Conservation (phyloP, 2,888 invertebrate genomes). For the Brachycybe producta region DNA sequence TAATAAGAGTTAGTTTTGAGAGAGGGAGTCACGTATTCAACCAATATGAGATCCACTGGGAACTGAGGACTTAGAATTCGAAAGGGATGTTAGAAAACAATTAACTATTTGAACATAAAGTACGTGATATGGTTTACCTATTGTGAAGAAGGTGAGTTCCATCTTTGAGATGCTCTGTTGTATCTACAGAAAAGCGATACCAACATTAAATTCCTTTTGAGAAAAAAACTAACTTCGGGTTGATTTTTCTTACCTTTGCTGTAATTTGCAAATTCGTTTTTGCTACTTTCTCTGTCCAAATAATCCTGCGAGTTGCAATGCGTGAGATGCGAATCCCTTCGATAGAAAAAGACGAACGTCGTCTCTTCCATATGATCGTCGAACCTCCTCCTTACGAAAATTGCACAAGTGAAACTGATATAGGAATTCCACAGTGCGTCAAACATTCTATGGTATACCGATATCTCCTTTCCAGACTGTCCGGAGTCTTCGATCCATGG, state of each 20-base stretch:
- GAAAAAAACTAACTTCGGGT: no score
- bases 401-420: not conserved
- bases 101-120: no score
- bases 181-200: no score
- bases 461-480: conserved; percentile 14
- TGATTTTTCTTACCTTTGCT: conserved; percentile 13
- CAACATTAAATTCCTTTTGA: no score
- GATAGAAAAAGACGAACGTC: conserved; percentile 16
- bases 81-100: no score
- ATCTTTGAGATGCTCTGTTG: no score
- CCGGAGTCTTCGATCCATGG: conserved; percentile 5
- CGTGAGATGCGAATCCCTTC: conserved; percentile 6
- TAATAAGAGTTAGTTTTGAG: no score
- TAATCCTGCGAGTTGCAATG: conserved; percentile 9
- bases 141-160: no score
- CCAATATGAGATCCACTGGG: no score
- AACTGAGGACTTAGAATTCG: no score
- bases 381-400: not conserved
- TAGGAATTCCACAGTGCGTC: not conserved
- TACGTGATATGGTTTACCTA: no score
- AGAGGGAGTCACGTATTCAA: no score
- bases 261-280: conserved; percentile 9
- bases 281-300: conserved; percentile 10
- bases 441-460: conserved; percentile 1
- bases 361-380: conserved; percentile 13